Conservation (phyloP, 2,113 vertebrate species). For the Sardina pilchardus region DNA sequence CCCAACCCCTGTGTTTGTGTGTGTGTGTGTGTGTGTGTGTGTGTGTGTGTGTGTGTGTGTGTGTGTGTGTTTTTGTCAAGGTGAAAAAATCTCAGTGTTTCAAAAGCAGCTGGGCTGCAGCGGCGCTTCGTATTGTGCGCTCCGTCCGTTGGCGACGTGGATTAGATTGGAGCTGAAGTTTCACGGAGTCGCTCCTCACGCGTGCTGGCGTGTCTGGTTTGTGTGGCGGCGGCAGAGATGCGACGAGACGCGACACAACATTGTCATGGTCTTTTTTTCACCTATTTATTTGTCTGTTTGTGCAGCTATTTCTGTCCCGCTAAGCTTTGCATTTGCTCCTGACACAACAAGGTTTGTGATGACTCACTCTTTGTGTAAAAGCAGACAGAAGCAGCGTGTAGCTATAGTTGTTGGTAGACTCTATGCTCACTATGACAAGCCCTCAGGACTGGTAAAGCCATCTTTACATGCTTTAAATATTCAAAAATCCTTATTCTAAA, state of each 20-base stretch:
- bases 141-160: background rate
- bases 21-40: background rate
- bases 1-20: background rate
- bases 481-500: background rate
- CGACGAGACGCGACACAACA: background rate
- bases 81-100: slow-evolving; percentile 4
- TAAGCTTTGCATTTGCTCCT: slow-evolving; percentile 6
- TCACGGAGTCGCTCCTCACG: background rate
- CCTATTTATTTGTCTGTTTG: background rate
- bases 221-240: background rate
- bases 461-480: background rate
- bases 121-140: background rate
- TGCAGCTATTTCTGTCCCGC: background rate
- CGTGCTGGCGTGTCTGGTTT: background rate
- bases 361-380: background rate
- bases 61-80: background rate
- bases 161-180: background rate
- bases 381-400: background rate
- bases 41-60: background rate
- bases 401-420: background rate
- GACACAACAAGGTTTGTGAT: background rate
- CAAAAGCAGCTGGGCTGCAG: background rate
- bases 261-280: background rate
- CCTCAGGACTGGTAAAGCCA: background rate
- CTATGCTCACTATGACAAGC: background rate